A percentile compares a stretch with the other conserved stretches of the same genome.
phyloP scores from a whole-genome alignment of 2,113 vertebrate species.

The Lagopus muta region DNA sequence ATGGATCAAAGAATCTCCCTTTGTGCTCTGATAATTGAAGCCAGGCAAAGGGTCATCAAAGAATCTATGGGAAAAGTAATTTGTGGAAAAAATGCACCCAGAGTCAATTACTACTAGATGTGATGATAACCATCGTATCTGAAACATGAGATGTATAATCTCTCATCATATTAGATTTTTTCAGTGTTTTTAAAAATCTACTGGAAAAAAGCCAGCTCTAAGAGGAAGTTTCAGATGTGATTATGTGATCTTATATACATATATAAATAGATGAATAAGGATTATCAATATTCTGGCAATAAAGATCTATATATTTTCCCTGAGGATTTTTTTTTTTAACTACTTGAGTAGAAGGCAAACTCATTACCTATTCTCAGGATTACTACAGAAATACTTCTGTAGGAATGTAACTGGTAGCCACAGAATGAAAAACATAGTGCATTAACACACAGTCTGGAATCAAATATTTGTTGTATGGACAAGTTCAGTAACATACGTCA shows the following conservation, averaged over 20 bases:
- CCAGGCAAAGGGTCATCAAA: neutral
- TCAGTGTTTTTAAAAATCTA: neutral
- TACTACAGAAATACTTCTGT: neutral
- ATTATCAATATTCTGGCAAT: neutral
- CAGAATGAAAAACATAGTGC: neutral
- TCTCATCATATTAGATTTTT: neutral
- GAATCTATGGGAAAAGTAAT: neutral
- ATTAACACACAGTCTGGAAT: neutral
- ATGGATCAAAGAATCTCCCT: no score
- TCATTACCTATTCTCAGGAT: neutral
- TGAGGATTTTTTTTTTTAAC: no score
- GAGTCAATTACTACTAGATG: neutral
- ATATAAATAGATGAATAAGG: neutral
- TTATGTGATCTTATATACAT: neutral
- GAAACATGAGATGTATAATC: neutral
- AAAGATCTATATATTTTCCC: neutral
- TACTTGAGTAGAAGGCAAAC: neutral
- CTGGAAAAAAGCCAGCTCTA: neutral
- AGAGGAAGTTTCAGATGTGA: neutral
- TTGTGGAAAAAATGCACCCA: neutral
- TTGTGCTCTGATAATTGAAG: no score
- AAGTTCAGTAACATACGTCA: neutral
- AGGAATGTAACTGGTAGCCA: neutral
- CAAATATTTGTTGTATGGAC: neutral
- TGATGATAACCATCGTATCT: neutral